Percentiles rank a stretch among this genome's conserved stretches.
These are phyloP conservation scores for Drosophila paucipuncta DNA, from an alignment of 2,888 invertebrate species.

Conservation along the genomic window DNA sequence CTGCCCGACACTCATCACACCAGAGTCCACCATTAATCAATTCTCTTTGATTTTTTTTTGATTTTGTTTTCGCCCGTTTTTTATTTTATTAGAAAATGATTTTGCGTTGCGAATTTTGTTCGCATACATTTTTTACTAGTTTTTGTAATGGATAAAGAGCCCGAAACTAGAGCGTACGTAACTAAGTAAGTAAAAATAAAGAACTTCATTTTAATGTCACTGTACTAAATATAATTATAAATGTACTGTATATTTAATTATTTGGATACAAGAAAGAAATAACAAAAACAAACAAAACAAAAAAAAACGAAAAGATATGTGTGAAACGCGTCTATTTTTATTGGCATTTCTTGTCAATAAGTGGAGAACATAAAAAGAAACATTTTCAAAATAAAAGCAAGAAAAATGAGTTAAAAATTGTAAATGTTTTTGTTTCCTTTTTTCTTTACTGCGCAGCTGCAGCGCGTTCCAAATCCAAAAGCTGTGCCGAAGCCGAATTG, in stretches of 20 bases:
- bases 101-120: slow-evolving; percentile 61
- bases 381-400: slow-evolving; percentile 45
- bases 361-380: slow-evolving; percentile 30
- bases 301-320: slow-evolving; percentile 27
- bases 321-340: slow-evolving; percentile 48
- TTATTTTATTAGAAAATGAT: slow-evolving; percentile 70
- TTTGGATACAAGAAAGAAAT: slow-evolving; percentile 69
- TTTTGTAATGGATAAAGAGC: slow-evolving; percentile 73
- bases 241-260: slow-evolving; percentile 82
- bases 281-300: slow-evolving; percentile 33
- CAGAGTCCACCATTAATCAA: slow-evolving; percentile 4
- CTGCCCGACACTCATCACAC: slow-evolving; percentile 58
- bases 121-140: slow-evolving; percentile 77
- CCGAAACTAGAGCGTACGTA: slow-evolving; percentile 78
- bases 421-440: not conserved
- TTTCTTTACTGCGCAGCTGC: slow-evolving; percentile 58
- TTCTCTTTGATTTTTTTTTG: slow-evolving; percentile 27
- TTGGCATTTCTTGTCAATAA: slow-evolving; percentile 65
- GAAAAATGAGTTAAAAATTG: slow-evolving; percentile 22
- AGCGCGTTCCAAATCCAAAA: slow-evolving; percentile 61
- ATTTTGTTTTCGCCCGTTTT: slow-evolving; percentile 33
- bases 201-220: slow-evolving; percentile 74
- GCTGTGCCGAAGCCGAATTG: slow-evolving; percentile 49
- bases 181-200: slow-evolving; percentile 59
- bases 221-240: slow-evolving; percentile 77